Percentiles rank a stretch among this genome's conserved stretches.
Conservation (phyloP, 2,888 invertebrate genomes). For the Oxyteleia sp. region DNA sequence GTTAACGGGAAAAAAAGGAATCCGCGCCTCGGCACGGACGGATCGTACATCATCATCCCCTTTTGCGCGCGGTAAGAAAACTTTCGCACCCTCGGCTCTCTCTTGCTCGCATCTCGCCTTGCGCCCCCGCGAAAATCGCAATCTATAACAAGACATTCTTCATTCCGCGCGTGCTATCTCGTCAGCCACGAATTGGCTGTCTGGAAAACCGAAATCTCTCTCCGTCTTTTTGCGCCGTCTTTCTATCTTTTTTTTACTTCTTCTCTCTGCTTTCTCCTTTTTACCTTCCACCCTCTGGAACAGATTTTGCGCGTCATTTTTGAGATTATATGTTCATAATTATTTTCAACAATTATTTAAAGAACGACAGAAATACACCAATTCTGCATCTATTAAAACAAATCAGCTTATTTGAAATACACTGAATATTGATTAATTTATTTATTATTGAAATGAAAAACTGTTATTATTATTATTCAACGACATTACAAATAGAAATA, state of each 20-base stretch:
- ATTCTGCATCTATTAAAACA: no score
- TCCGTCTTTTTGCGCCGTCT: constrained; percentile 25
- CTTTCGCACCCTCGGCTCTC: constrained; percentile 53
- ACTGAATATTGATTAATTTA: no score
- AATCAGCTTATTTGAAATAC: no score
- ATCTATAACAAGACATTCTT: constrained; percentile 67
- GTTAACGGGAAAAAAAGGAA: constrained; percentile 79
- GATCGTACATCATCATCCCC: constrained; percentile 82
- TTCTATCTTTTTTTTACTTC: constrained; percentile 32
- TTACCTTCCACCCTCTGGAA: constrained; percentile 29
- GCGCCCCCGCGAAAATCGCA: constrained; percentile 55
- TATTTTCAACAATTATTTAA: no score
- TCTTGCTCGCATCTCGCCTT: constrained; percentile 39
- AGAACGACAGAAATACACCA: no score
- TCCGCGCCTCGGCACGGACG: constrained; percentile 81
- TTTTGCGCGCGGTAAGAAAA: constrained; percentile 35
- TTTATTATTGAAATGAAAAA: no score
- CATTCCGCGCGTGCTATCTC: constrained; percentile 77
- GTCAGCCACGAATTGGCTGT: constrained; percentile 70
- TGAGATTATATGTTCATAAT: constrained; percentile 63
- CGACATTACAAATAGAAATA: no score
- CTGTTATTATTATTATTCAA: no score
- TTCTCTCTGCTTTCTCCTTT: constrained; percentile 23
- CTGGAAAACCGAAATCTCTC: constrained; percentile 63
- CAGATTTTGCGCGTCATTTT: constrained; percentile 56